Conservation (phyloP, 2,797 vertebrate genomes). For the Platalea minor region DNA sequence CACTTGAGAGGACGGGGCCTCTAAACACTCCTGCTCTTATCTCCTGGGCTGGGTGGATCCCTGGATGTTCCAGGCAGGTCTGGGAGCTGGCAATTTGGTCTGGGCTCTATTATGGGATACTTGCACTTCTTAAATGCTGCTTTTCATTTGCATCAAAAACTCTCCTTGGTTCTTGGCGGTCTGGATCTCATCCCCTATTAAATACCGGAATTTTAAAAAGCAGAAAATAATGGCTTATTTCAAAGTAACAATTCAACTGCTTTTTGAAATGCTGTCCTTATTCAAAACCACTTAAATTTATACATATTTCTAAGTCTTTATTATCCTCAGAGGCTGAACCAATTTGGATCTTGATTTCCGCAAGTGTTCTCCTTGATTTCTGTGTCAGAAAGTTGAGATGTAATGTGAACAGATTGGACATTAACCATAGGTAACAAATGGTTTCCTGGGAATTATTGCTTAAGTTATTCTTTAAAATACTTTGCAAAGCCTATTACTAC, state of each 20-base stretch:
- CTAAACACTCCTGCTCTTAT: background rate
- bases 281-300: constrained; percentile 67
- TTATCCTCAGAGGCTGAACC: constrained; percentile 62
- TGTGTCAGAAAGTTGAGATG: constrained; percentile 47
- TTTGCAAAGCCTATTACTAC: constrained; percentile 6
- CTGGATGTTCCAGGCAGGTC: background rate
- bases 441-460: constrained; percentile 32
- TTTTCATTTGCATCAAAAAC: constrained; percentile 64
- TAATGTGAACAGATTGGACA: background rate
- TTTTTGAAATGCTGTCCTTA: constrained; percentile 64
- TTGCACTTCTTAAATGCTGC: constrained; percentile 33
- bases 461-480: constrained; percentile 35
- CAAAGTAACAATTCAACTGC: constrained; percentile 64
- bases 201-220: constrained; percentile 59
- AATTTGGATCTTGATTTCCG: constrained; percentile 61
- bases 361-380: constrained; percentile 54
- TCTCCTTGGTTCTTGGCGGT: constrained; percentile 36
- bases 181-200: constrained; percentile 56
- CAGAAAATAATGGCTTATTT: constrained; percentile 71
- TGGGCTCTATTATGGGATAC: constrained; percentile 31
- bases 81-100: background rate
- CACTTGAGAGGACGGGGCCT: background rate
- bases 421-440: constrained; percentile 24
- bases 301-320: constrained; percentile 59
- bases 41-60: background rate